Conservation (phyloP, 1,140 invertebrate genomes). For the Drosophila subobscura region DNA sequence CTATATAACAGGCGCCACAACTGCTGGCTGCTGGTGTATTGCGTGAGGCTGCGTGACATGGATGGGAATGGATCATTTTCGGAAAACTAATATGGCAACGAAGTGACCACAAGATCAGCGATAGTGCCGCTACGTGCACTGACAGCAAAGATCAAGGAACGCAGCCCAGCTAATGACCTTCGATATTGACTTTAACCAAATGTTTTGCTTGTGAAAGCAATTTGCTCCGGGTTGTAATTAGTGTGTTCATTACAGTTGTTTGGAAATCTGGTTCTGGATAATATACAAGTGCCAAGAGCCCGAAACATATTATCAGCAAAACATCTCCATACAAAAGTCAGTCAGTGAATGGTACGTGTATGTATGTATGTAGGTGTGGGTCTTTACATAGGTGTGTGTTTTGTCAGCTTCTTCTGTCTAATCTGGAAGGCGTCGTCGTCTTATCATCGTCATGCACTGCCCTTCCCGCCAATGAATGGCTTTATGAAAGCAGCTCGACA, state of each 20-base stretch:
- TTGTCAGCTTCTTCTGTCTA: slow-evolving; percentile 36
- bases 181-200: slow-evolving; percentile 11
- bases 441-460: slow-evolving; percentile 23
- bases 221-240: slow-evolving; percentile 34
- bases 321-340: neutral
- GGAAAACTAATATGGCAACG: slow-evolving; percentile 25
- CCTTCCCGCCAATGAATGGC: slow-evolving; percentile 21
- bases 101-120: slow-evolving; percentile 9
- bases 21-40: no score
- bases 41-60: slow-evolving; percentile 30
- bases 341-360: no score
- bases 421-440: slow-evolving; percentile 51
- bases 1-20: no score
- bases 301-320: slow-evolving; percentile 7
- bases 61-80: slow-evolving; percentile 23
- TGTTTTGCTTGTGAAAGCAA: slow-evolving; percentile 5
- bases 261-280: slow-evolving; percentile 22
- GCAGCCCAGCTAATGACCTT: slow-evolving; percentile 17
- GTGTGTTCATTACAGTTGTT: slow-evolving; percentile 4
- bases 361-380: no score
- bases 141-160: slow-evolving; percentile 47
- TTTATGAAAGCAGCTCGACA: slow-evolving; percentile 66
- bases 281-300: slow-evolving; percentile 21
- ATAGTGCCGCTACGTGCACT: slow-evolving; percentile 43
- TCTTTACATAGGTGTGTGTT: no score